phyloP scores from a whole-genome alignment of 1,140 invertebrate species.

The Aphidius ervi region DNA sequence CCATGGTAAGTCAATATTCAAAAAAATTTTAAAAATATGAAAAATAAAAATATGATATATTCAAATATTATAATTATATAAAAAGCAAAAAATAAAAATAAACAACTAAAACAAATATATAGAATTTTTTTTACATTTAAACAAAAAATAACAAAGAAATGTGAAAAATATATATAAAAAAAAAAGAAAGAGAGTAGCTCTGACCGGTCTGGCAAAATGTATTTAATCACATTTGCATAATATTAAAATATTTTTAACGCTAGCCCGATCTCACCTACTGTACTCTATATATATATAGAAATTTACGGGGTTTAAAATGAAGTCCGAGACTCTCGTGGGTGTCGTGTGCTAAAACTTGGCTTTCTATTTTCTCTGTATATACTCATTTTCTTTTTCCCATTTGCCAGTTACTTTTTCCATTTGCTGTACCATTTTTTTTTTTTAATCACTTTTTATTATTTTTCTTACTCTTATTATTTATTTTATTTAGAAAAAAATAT shows the following conservation, averaged over 20 bases:
- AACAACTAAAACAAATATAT: not conserved
- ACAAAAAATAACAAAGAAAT: constrained; percentile 3
- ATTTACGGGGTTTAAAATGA: constrained; percentile 19
- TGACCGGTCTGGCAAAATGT: constrained; percentile 22
- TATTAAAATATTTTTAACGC: constrained; percentile 49
- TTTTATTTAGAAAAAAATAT: no score
- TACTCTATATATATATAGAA: constrained; percentile 25
- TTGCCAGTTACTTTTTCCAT: no score
- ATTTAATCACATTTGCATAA: constrained; percentile 48
- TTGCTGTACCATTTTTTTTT: no score
- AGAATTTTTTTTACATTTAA: constrained; percentile 2
- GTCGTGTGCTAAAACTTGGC: constrained; percentile 21
- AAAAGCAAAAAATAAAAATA: not conserved
- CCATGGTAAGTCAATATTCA: no score
- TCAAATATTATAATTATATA: no score
- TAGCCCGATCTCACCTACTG: constrained; percentile 25
- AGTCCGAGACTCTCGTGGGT: constrained; percentile 31
- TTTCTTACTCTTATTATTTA: no score
- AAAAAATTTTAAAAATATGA: no score
- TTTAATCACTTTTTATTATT: no score
- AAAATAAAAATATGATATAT: no score
- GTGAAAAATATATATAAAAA: not conserved
- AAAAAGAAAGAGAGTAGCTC: not conserved
- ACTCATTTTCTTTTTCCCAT: not conserved
- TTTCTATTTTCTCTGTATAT: constrained; percentile 20